Evolutionary conservation across 2,888 invertebrate genomes (phyloP).

Genomic region (Meandrusa payeni): DNA sequence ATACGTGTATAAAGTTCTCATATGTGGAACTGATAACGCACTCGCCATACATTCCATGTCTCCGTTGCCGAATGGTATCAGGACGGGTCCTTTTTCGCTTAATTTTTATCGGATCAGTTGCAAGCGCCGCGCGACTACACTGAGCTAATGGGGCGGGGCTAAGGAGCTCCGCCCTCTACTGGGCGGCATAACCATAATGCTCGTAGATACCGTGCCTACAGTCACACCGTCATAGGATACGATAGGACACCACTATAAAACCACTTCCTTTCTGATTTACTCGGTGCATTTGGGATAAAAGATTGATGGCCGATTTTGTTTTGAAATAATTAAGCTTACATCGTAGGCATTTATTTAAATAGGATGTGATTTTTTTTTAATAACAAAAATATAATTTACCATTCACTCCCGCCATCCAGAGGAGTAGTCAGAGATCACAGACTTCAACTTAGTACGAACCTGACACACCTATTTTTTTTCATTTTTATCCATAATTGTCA

Average conservation of each 20-base stretch:
- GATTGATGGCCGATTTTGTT: conserved; percentile 5
- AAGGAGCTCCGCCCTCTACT: conserved; percentile 60
- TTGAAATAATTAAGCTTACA: too few species aligned
- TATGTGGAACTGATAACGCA: too few species aligned
- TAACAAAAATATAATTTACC: too few species aligned
- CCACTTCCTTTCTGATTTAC: conserved; percentile 22
- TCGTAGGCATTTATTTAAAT: too few species aligned
- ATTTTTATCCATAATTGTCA: too few species aligned
- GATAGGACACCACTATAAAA: conserved; percentile 17
- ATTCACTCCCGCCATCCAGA: too few species aligned
- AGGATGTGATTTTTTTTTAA: too few species aligned
- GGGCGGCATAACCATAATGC: conserved; percentile 43
- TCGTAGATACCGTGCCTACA: conserved; percentile 16
- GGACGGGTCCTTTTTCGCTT: conserved; percentile 6
- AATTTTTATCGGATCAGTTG: conserved; percentile 15
- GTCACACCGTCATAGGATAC: conserved; percentile 19
- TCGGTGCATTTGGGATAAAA: neutral
- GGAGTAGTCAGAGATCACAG: too few species aligned
- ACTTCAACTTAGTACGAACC: too few species aligned
- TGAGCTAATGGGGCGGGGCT: conserved; percentile 48
- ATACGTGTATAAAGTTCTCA: too few species aligned
- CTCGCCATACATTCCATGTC: too few species aligned
- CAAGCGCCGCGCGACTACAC: conserved; percentile 13
- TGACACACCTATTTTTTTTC: too few species aligned
- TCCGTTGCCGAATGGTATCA: neutral